A percentile compares a stretch with the other conserved stretches of the same genome.
Evolutionary conservation across 2,797 vertebrate species (phyloP).

Genomic region (Argya squamiceps): DNA sequence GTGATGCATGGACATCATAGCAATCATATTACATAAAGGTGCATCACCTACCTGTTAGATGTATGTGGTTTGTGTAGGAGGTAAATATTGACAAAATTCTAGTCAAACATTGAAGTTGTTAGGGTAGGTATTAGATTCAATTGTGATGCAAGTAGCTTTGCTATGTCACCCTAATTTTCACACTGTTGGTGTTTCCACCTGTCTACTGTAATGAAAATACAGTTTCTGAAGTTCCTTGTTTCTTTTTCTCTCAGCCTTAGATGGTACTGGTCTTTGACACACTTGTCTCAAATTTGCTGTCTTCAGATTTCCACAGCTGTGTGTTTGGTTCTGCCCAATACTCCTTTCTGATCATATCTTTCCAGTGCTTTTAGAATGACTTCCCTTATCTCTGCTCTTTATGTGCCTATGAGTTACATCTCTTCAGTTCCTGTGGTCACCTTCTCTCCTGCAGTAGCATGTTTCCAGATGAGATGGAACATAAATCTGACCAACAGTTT

Average conservation of each 20-base stretch:
- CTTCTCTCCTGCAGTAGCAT: neutral
- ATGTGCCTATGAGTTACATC: neutral
- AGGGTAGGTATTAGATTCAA: neutral
- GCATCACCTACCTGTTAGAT: neutral
- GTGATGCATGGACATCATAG: neutral
- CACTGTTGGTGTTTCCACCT: neutral
- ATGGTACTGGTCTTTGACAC: neutral
- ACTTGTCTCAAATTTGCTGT: neutral
- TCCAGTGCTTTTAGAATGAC: neutral
- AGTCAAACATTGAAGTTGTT: neutral
- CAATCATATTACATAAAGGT: neutral
- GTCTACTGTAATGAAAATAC: neutral
- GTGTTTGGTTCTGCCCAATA: neutral
- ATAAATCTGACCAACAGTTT: neutral
- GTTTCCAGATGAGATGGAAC: neutral
- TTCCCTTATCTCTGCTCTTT: neutral
- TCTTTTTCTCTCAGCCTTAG: neutral
- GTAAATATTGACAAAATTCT: neutral
- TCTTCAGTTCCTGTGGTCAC: neutral
- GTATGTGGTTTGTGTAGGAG: neutral
- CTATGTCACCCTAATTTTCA: neutral
- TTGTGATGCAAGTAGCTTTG: neutral
- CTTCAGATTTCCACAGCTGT: neutral
- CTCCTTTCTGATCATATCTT: neutral
- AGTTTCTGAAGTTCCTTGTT: accelerated